Evolutionary conservation across 2,888 invertebrate genomes (phyloP), one percentile per base, ranked within the genome.

Genomic region (Escarpia spicata): DNA sequence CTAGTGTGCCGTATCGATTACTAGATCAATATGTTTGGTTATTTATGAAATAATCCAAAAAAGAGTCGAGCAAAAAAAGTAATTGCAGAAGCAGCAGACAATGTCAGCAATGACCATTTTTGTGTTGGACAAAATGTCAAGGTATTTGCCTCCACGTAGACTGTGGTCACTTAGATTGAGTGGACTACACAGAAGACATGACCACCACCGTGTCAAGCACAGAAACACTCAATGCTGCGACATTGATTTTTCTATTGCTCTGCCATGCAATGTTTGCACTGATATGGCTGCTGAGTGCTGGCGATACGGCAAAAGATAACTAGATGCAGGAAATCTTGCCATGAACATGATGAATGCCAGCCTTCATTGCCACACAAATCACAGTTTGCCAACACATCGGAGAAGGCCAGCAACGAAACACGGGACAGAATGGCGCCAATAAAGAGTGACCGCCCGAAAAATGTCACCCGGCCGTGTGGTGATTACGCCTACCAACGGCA

Each of bases 351-450:
- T 75, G 75, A 26, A 75, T 75, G 75, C 75, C 3, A 6, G 75
- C 75, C n/a, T 75, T 75, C 75, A 75, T 75, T 75, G 75, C 75
- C n/a, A 26, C 75, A 75, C 75, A 75, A 75, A 75, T 75, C 75
- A 75, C 75, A 75, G 75, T 75, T 75, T 75, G 75, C 75, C 75
- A 75, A 75, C 75, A 75, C n/a, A 75, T 75, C n/a, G 4, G 75
- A 75, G 75, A 75, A 75, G 75, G 75, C 19, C 75, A 75, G 4
- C 26, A 6, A 2, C 26, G 26, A 75, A 26, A 75, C n/a, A 26
- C n/a, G 19, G n/a, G 75, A 75, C 75, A 26, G 75, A 75, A 75
- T 75, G 75, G 75, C 75, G 6, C 75, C 75, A 75, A 75, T 75
- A 75, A 75, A 75, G 19, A 75, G 19, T 75, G 75, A 75, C 75